A percentile compares a stretch with the other conserved stretches of the same genome.
phyloP scores from a whole-genome alignment of 1,140 invertebrate species.

The Drosophila busckii region DNA sequence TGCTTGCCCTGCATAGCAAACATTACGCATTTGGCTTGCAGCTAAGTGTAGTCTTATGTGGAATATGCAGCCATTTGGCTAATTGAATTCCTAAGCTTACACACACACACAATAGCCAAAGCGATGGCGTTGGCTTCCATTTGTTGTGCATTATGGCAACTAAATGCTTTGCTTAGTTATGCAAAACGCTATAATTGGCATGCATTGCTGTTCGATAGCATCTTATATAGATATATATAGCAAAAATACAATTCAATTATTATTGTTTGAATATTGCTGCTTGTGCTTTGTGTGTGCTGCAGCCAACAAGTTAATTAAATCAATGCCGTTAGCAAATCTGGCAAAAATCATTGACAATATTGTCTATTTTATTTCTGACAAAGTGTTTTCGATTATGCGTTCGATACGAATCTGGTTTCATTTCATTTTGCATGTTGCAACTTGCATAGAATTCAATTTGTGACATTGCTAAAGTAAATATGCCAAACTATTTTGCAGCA shows the following conservation, averaged over 20 bases:
- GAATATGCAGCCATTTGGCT: conserved; percentile 40
- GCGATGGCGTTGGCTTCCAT: too few relatives aligned
- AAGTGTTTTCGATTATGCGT: too few relatives aligned
- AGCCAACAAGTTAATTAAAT: conserved; percentile 9
- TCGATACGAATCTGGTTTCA: too few relatives aligned
- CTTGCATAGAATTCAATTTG: too few relatives aligned
- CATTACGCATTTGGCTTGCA: conserved; percentile 23
- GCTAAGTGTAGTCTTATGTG: not conserved
- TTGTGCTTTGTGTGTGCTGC: not conserved
- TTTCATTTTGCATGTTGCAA: too few relatives aligned
- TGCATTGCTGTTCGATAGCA: not conserved
- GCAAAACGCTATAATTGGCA: conserved; percentile 3
- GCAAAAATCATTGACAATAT: too few relatives aligned
- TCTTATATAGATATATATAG: not conserved
- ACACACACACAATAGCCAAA: too few relatives aligned
- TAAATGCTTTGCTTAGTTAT: conserved; percentile 1
- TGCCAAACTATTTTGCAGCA: too few relatives aligned
- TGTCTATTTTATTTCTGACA: too few relatives aligned
- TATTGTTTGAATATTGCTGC: not conserved
- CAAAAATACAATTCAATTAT: not conserved
- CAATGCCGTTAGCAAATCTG: too few relatives aligned
- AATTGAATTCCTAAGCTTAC: conserved; percentile 54
- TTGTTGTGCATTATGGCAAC: conserved; percentile 12
- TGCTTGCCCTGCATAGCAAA: conserved; percentile 19
- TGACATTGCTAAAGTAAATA: too few relatives aligned